phyloP scores from a whole-genome alignment of 2,113 vertebrate species.

The Hippoglossus stenolepis region DNA sequence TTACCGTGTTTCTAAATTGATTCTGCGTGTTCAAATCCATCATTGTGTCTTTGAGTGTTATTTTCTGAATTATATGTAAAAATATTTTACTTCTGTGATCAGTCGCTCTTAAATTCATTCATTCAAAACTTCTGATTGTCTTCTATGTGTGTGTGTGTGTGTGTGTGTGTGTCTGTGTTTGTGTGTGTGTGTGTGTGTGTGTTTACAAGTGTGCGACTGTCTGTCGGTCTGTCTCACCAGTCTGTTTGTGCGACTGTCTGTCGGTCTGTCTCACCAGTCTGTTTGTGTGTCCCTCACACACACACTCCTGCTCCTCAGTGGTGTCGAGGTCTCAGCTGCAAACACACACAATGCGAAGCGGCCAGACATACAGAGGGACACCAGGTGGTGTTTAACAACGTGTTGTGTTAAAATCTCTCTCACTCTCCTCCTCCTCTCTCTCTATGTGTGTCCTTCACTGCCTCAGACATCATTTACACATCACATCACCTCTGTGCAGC shows the following conservation, averaged over 20 bases:
- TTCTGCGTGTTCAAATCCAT: too few relatives aligned
- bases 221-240: too few relatives aligned
- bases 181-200: too few relatives aligned
- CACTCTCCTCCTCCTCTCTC: too few relatives aligned
- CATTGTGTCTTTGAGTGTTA: too few relatives aligned
- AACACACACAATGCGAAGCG: slow-evolving; percentile 19
- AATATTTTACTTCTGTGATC: too few relatives aligned
- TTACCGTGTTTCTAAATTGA: background rate
- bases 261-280: slow-evolving; percentile 2
- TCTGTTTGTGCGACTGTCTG: too few relatives aligned
- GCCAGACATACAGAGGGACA: slow-evolving; percentile 34
- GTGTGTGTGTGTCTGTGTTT: too few relatives aligned
- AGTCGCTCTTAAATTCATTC: too few relatives aligned
- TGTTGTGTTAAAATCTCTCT: slow-evolving; percentile 8
- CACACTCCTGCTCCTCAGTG: background rate
- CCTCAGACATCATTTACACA: slow-evolving; percentile 20
- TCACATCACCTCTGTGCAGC: slow-evolving; percentile 30
- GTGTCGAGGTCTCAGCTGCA: background rate
- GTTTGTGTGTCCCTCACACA: background rate
- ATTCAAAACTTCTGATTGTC: background rate
- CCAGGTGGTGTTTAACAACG: slow-evolving; percentile 56
- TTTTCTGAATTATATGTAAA: too few relatives aligned
- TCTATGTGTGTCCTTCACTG: slow-evolving; percentile 2
- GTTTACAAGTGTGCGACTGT: too few relatives aligned
- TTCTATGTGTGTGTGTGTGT: too few relatives aligned